Percentiles rank a stretch among this genome's conserved stretches.
These are phyloP conservation scores for Quadriops clusia DNA, from an alignment of 2,888 invertebrate species.

Conservation along the genomic window DNA sequence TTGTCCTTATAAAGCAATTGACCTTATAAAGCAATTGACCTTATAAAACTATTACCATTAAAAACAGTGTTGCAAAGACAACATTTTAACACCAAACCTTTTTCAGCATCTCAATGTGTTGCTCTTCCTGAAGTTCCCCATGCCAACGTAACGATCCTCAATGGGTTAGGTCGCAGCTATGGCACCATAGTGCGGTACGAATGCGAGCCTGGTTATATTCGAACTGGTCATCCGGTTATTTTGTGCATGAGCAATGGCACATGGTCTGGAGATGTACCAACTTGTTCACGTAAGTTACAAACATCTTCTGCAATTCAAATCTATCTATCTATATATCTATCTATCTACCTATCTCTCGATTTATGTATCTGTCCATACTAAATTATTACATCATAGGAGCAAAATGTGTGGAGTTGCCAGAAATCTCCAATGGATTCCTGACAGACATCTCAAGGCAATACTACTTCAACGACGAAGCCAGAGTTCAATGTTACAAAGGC, in stretches of 20 bases:
- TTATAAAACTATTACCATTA: too few species aligned
- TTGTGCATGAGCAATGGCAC: slow-evolving; percentile 93
- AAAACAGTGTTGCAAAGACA: too few species aligned
- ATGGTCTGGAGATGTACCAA: slow-evolving; percentile 86
- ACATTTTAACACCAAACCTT: too few species aligned
- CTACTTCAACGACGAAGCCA: slow-evolving; percentile 78
- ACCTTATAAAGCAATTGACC: too few species aligned
- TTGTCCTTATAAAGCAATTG: too few species aligned
- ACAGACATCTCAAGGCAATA: slow-evolving; percentile 67
- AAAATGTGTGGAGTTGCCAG: slow-evolving; percentile 60
- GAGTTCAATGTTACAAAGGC: slow-evolving; percentile 84
- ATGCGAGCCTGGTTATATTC: slow-evolving; percentile 82
- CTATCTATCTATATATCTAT: too few species aligned
- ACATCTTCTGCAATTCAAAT: not conserved
- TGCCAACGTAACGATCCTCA: slow-evolving; percentile 74
- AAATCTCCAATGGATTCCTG: slow-evolving; percentile 77
- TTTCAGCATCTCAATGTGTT: slow-evolving; percentile 78
- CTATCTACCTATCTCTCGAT: too few species aligned
- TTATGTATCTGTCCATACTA: slow-evolving; percentile 2
- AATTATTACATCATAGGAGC: slow-evolving; percentile 38
- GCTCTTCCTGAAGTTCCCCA: slow-evolving; percentile 77
- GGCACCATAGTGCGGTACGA: slow-evolving; percentile 88
- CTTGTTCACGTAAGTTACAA: slow-evolving; percentile 60
- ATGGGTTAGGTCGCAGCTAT: slow-evolving; percentile 84
- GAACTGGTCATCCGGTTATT: slow-evolving; percentile 79